These are phyloP conservation scores for Actenoides lindsayi DNA, from an alignment of 2,113 vertebrate genomes.

Conservation along the genomic window DNA sequence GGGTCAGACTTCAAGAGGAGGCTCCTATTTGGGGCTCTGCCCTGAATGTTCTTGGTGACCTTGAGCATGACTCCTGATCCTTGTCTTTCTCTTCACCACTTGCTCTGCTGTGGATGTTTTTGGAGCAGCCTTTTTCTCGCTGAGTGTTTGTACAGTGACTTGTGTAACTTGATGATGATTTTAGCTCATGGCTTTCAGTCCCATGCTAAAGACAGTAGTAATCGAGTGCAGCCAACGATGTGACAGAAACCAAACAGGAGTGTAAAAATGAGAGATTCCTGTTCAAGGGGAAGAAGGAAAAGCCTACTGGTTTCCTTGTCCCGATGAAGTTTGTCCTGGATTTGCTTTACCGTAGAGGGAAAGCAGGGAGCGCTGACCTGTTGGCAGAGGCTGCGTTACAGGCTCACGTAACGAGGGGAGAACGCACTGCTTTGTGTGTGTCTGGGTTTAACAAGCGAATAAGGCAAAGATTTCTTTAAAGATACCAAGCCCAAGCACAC, in stretches of 20 bases:
- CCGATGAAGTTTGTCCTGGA: background rate
- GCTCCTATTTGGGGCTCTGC: background rate
- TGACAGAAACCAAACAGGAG: background rate
- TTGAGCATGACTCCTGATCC: background rate
- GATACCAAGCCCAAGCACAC: conserved; percentile 55
- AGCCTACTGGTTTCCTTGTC: background rate
- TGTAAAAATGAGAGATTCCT: background rate
- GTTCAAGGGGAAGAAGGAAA: background rate
- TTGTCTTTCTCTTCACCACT: background rate
- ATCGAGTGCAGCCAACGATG: background rate
- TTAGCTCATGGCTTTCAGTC: background rate
- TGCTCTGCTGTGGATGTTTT: background rate
- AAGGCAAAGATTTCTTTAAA: conserved; percentile 52
- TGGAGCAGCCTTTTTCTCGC: background rate
- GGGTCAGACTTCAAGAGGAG: background rate
- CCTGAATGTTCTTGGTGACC: background rate
- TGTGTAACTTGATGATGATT: background rate
- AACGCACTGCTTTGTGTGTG: conserved; percentile 5
- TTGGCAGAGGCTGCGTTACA: background rate
- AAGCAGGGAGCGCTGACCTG: background rate
- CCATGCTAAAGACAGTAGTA: background rate
- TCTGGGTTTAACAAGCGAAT: conserved; percentile 59
- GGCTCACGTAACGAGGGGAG: background rate
- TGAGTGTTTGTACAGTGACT: conserved; percentile 25
- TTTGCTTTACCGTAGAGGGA: background rate